Evolutionary conservation across 2,797 vertebrate genomes (phyloP).

Genomic region (Rhinophrynus dorsalis): DNA sequence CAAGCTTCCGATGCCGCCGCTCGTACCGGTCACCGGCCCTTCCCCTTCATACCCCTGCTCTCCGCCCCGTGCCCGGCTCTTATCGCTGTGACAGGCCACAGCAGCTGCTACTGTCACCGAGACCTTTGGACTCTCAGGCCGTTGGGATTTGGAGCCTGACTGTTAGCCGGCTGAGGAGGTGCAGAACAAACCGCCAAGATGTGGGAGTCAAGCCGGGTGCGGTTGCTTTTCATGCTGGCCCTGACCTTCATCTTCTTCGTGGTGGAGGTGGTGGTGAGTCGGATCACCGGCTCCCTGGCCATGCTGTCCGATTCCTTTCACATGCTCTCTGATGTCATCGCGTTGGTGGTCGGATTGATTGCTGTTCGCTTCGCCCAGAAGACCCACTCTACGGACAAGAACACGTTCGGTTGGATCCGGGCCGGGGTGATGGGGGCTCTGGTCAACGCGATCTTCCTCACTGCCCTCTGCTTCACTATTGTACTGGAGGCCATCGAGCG

Average conservation of each 20-base stretch:
- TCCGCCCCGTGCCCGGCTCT: background rate
- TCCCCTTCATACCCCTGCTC: background rate
- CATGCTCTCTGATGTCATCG: constrained; percentile 96
- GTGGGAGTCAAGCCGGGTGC: constrained; percentile 81
- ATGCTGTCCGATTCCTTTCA: constrained; percentile 98
- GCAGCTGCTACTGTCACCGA: constrained; percentile 12
- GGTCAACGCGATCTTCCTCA: constrained; percentile 96
- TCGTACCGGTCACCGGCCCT: constrained; percentile 21
- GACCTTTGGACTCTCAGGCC: constrained; percentile 3
- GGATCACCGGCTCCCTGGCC: constrained; percentile 87
- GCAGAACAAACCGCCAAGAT: constrained; percentile 79
- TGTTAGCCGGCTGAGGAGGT: too few species aligned
- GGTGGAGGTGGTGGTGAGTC: constrained; percentile 93
- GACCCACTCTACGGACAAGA: constrained; percentile 90
- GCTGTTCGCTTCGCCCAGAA: constrained; percentile 91
- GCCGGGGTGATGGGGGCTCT: constrained; percentile 98
- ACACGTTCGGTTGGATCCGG: constrained; percentile 97
- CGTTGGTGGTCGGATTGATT: constrained; percentile 89
- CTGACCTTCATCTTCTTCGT: constrained; percentile 93
- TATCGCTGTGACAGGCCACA: background rate
- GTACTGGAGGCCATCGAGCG: constrained; percentile 91
- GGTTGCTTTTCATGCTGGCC: constrained; percentile 90
- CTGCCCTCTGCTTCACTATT: constrained; percentile 96
- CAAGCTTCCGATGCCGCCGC: constrained; percentile 49
- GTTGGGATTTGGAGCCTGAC: background rate